Percentiles rank a stretch among this genome's conserved stretches.
phyloP scores from a whole-genome alignment of 1,140 invertebrate species.

The Anastrepha ludens region DNA sequence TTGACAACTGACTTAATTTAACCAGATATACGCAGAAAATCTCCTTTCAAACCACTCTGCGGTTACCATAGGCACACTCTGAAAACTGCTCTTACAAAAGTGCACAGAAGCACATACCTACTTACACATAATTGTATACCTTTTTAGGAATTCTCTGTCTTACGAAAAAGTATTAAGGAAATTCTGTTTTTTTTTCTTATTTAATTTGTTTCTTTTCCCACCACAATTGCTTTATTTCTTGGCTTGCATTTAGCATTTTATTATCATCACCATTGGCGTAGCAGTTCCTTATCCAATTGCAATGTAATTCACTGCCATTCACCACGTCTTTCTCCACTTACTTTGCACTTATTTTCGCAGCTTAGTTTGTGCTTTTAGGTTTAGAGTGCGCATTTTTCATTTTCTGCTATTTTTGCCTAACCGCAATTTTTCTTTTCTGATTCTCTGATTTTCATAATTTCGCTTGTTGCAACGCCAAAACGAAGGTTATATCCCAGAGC shows the following conservation, averaged over 20 bases:
- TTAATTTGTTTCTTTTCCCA: not conserved
- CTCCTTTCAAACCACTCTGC: too few relatives aligned
- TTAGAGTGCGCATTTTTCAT: conserved; percentile 13
- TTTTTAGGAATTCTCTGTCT: too few relatives aligned
- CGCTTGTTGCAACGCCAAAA: not conserved
- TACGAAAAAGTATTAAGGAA: too few relatives aligned
- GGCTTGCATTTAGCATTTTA: conserved; percentile 13
- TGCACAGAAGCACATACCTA: too few relatives aligned
- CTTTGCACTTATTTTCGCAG: not conserved
- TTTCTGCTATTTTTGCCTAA: not conserved
- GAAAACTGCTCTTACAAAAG: too few relatives aligned
- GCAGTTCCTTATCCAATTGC: conserved; percentile 30
- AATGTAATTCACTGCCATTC: conserved; percentile 27
- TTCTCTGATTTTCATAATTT: conserved; percentile 31
- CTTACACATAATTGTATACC: too few relatives aligned
- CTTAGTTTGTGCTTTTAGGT: conserved; percentile 44
- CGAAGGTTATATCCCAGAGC: not conserved
- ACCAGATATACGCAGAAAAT: too few relatives aligned
- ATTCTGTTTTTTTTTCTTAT: too few relatives aligned
- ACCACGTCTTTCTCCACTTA: not conserved
- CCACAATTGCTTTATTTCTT: conserved; percentile 6
- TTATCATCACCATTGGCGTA: conserved; percentile 15
- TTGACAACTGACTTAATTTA: too few relatives aligned
- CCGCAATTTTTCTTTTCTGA: not conserved
- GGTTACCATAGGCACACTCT: too few relatives aligned